Evolutionary conservation across 1,140 invertebrate species (phyloP).

Genomic region (Saccostrea cuccullata): DNA sequence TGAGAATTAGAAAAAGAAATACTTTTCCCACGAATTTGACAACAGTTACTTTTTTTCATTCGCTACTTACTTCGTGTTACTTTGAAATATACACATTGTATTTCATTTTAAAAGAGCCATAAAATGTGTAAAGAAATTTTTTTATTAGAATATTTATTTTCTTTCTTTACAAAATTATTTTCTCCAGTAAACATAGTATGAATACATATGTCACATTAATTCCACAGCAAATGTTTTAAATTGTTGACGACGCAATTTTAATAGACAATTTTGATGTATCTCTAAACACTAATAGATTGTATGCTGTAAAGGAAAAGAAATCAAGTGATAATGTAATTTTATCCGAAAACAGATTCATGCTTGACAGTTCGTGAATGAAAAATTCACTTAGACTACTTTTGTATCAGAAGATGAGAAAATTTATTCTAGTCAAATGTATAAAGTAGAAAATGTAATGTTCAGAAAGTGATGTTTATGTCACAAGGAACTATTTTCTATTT

Average conservation of each 20-base stretch:
- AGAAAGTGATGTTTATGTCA: not conserved
- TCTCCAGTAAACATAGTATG: not conserved
- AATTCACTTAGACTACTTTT: not conserved
- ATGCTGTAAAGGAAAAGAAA: not conserved
- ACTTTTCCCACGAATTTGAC: slow-evolving; percentile 16
- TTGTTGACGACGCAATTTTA: not conserved
- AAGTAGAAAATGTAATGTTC: slow-evolving; percentile 34
- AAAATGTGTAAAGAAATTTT: not conserved
- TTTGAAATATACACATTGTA: not conserved
- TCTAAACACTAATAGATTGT: not conserved
- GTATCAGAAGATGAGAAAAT: slow-evolving; percentile 13
- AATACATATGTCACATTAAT: not conserved
- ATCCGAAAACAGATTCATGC: not conserved
- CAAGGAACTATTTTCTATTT: not conserved
- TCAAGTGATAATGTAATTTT: not conserved
- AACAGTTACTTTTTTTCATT: not conserved
- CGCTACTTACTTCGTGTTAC: not conserved
- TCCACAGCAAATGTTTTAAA: not conserved
- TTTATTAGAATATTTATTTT: not conserved
- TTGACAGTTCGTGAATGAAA: slow-evolving; percentile 25
- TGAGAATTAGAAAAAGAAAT: not conserved
- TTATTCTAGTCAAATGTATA: slow-evolving; percentile 10
- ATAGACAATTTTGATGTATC: not conserved
- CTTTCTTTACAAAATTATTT: not conserved
- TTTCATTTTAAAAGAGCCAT: not conserved